Evolutionary conservation across 2,113 vertebrate species (phyloP).

Genomic region (Oreochromis niloticus): DNA sequence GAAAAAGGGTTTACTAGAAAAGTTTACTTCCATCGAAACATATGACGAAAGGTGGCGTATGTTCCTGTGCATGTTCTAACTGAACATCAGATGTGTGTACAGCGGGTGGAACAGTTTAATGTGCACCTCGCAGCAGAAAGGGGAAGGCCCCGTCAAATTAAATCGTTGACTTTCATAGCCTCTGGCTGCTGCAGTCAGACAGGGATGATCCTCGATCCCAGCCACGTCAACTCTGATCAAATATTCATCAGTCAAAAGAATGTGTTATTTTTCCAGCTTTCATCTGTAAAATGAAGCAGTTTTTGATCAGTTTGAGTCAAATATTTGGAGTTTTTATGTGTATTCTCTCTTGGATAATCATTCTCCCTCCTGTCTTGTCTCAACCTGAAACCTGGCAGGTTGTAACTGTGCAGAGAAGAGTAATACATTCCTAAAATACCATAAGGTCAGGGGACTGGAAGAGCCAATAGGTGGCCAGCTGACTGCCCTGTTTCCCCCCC

Average conservation of each 20-base stretch:
- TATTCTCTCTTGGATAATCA: slow-evolving; percentile 10
- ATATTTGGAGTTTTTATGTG: background rate
- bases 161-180: slow-evolving; percentile 47
- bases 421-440: slow-evolving; percentile 75
- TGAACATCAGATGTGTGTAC: background rate
- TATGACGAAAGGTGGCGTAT: background rate
- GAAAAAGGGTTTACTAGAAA: background rate
- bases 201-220: background rate
- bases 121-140: slow-evolving; percentile 14
- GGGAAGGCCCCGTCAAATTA: slow-evolving; percentile 39
- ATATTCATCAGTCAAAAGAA: slow-evolving; percentile 13
- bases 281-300: background rate
- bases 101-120: slow-evolving; percentile 6
- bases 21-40: background rate
- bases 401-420: slow-evolving; percentile 59
- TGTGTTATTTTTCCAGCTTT: background rate
- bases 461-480: slow-evolving; percentile 71
- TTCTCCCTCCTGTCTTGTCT: slow-evolving; percentile 66
- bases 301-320: background rate
- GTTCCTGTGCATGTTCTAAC: slow-evolving; percentile 18
- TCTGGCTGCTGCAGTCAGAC: slow-evolving; percentile 43
- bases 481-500: slow-evolving; percentile 49
- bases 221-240: slow-evolving; percentile 20
- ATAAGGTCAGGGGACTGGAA: slow-evolving; percentile 67
- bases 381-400: slow-evolving; percentile 75